phyloP scores from a whole-genome alignment of 2,797 vertebrate genomes.

The Sebastes taczanowskii region DNA sequence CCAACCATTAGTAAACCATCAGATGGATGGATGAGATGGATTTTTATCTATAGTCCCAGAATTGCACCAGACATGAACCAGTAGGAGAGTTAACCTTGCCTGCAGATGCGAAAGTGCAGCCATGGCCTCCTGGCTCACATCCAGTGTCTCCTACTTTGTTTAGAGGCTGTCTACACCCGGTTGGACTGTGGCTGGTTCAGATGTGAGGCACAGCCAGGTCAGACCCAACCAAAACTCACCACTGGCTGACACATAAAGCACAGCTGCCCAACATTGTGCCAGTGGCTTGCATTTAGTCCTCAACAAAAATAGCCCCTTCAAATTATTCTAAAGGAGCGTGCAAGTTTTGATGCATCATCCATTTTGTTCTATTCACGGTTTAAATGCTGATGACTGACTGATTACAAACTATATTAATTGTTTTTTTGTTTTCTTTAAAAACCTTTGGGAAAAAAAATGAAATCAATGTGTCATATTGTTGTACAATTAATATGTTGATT shows the following conservation, averaged over 20 bases:
- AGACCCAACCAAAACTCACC: constrained; percentile 38
- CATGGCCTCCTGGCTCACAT: constrained; percentile 25
- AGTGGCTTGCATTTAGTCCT: constrained; percentile 12
- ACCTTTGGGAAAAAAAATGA: neutral
- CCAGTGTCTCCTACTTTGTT: constrained; percentile 39
- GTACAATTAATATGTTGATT: neutral
- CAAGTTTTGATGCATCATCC: neutral
- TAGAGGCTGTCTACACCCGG: constrained; percentile 34
- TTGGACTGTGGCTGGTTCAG: constrained; percentile 41
- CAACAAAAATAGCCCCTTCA: neutral
- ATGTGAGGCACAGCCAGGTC: constrained; percentile 35
- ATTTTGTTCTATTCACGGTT: neutral
- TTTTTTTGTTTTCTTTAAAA: neutral
- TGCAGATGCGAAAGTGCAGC: constrained; percentile 20
- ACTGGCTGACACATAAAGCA: constrained; percentile 40
- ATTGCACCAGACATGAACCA: neutral
- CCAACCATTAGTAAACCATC: neutral
- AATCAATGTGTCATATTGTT: neutral
- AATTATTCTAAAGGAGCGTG: neutral
- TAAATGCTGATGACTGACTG: neutral
- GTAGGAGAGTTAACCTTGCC: neutral
- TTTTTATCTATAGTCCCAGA: neutral
- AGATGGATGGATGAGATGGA: neutral
- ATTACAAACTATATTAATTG: neutral
- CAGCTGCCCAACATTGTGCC: constrained; percentile 9